These are phyloP conservation scores for Oncorhynchus keta DNA, from an alignment of 2,113 vertebrate genomes.

Conservation along the genomic window DNA sequence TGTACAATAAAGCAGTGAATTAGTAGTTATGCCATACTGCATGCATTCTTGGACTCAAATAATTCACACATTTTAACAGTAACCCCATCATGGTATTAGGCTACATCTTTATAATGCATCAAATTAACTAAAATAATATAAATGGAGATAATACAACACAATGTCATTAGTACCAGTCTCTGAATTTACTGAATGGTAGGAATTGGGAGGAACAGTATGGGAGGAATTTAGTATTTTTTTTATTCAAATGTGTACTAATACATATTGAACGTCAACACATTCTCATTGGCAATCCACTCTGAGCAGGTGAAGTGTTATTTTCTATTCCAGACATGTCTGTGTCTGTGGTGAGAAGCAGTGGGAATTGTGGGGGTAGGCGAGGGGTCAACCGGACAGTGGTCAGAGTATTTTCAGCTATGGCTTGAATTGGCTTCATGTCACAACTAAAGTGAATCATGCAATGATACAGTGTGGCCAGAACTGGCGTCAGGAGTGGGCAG, in stretches of 20 bases:
- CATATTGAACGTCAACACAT: conserved; percentile 35
- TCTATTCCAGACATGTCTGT: conserved; percentile 16
- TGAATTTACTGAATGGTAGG: conserved; percentile 15
- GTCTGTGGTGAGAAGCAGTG: conserved; percentile 6
- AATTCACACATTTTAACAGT: conserved; percentile 7
- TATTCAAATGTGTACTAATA: conserved; percentile 20
- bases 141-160: neutral
- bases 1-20: neutral
- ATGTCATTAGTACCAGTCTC: conserved; percentile 10
- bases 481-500: conserved; percentile 24
- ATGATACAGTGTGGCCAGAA: conserved; percentile 33
- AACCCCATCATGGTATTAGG: neutral
- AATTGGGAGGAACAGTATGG: neutral
- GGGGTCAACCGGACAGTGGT: conserved; percentile 12
- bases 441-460: conserved; percentile 63
- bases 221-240: too few relatives aligned
- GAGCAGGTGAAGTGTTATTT: neutral
- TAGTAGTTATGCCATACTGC: conserved; percentile 41
- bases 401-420: conserved; percentile 54
- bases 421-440: conserved; percentile 48
- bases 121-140: neutral
- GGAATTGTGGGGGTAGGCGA: neutral
- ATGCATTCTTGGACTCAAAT: conserved; percentile 16
- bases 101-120: neutral
- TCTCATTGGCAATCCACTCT: neutral